Conservation (phyloP, 1,140 invertebrate genomes). For the Bombus confusus region DNA sequence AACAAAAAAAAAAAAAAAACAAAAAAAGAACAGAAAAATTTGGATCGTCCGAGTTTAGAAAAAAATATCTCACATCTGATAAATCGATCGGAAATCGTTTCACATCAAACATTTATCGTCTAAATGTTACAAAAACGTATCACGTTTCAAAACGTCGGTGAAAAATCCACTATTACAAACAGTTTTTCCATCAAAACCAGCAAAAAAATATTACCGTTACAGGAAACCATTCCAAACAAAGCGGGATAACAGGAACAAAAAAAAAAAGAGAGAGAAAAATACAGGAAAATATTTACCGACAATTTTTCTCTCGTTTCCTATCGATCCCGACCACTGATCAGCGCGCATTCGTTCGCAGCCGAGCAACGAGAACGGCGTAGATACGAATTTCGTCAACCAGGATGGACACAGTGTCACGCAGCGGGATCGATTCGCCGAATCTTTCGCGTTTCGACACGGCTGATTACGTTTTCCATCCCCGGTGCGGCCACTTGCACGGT, state of each 20-base stretch:
- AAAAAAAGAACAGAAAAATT: not conserved
- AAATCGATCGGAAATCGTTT: not conserved
- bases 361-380: not conserved
- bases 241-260: not conserved
- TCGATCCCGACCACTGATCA: not conserved
- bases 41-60: not conserved
- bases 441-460: conserved; percentile 1
- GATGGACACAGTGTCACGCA: not conserved
- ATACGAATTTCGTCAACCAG: not conserved
- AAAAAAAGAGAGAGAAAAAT: not conserved
- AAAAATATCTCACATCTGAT: not conserved
- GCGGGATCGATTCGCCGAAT: not conserved
- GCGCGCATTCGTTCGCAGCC: not conserved
- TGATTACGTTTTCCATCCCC: conserved; percentile 5
- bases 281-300: not conserved
- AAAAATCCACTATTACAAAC: not conserved
- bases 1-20: not conserved
- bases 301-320: conserved; percentile 5
- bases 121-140: not conserved
- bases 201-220: not conserved
- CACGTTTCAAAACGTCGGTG: not conserved
- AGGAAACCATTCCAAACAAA: no score
- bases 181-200: not conserved
- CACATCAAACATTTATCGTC: not conserved
- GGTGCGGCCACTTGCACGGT: not conserved